These are phyloP conservation scores for Operophtera brumata DNA, from an alignment of 2,888 invertebrate species.

Conservation along the genomic window DNA sequence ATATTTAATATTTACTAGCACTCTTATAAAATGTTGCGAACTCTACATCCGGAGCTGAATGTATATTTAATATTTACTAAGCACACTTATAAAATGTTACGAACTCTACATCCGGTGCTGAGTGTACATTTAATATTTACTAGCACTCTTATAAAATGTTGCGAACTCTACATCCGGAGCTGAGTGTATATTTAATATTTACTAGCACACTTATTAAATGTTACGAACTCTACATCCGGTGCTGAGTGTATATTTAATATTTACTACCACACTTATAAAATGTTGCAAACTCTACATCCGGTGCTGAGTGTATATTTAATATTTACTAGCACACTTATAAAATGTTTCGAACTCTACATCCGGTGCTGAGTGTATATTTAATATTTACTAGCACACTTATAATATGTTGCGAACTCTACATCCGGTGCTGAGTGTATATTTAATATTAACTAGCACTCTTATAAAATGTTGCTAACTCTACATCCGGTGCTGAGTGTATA, in stretches of 20 bases:
- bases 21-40: conserved; percentile 6
- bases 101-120: neutral
- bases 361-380: too few species aligned
- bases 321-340: conserved; percentile 8
- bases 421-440: too few species aligned
- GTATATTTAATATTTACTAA: conserved; percentile 2
- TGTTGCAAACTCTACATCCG: conserved; percentile 5
- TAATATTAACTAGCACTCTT: conserved; percentile 6
- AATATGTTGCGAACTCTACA: conserved; percentile 9
- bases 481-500: neutral
- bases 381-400: conserved; percentile 8
- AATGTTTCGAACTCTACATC: conserved; percentile 7
- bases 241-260: neutral
- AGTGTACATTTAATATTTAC: conserved; percentile 2
- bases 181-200: conserved; percentile 1
- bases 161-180: neutral
- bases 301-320: too few species aligned
- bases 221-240: conserved; percentile 3
- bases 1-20: conserved; percentile 5
- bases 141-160: conserved; percentile 7
- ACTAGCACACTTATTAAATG: conserved; percentile 5
- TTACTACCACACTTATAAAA: conserved; percentile 7
- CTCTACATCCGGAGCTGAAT: neutral
- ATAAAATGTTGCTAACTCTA: conserved; percentile 8
- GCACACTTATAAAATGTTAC: conserved; percentile 8